Evolutionary conservation across 2,797 vertebrate genomes (phyloP).

Genomic region (Gymnopithys bicolor): DNA sequence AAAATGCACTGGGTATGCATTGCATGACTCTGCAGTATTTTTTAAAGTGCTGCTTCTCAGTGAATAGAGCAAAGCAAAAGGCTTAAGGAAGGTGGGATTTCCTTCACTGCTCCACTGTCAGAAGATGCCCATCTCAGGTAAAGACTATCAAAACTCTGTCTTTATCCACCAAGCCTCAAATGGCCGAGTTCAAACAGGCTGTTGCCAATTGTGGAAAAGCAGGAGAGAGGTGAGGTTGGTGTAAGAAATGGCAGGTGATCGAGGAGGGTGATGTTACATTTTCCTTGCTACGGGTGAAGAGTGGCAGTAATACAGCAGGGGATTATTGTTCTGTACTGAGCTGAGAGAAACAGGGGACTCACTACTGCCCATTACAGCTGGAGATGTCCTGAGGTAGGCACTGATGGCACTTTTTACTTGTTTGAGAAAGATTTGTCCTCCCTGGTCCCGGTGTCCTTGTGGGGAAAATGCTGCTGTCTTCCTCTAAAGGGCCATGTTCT

Average conservation of each 20-base stretch:
- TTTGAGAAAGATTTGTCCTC: not conserved
- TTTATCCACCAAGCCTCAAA: not conserved
- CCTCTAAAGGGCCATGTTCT: not conserved
- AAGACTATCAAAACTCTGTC: not conserved
- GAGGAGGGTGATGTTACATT: not conserved
- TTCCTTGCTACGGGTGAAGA: not conserved
- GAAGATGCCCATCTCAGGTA: not conserved
- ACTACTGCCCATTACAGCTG: not conserved
- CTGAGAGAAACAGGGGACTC: not conserved
- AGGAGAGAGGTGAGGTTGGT: not conserved
- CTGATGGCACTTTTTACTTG: not conserved
- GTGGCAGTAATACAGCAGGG: not conserved
- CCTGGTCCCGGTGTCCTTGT: accelerated
- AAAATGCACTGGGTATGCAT: not conserved
- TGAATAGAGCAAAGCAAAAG: slow-evolving; percentile 5
- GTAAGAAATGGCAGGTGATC: not conserved
- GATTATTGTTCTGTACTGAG: not conserved
- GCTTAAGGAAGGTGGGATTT: not conserved
- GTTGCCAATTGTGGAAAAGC: not conserved
- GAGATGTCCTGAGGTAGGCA: not conserved
- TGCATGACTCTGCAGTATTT: not conserved
- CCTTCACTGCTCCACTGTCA: not conserved
- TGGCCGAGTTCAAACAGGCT: not conserved
- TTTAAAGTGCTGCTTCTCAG: not conserved
- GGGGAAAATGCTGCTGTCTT: not conserved